Conservation (phyloP, 2,888 invertebrate genomes). For the Morpho deidamia region DNA sequence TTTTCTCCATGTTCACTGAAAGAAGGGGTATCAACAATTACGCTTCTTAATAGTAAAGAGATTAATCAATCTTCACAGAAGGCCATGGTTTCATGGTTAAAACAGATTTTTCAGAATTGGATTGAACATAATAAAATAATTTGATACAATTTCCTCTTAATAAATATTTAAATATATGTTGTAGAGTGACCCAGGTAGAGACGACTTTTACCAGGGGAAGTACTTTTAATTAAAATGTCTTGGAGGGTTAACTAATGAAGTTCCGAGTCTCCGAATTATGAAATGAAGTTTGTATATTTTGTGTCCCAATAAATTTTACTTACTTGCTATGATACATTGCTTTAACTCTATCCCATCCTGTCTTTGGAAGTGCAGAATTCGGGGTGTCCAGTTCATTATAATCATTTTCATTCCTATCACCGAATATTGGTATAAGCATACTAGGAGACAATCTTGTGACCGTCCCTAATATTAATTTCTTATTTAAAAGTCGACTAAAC, state of each 20-base stretch:
- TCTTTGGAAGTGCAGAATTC: constrained; percentile 31
- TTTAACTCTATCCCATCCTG: constrained; percentile 71
- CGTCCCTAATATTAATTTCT: constrained; percentile 43
- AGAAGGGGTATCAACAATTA: not conserved
- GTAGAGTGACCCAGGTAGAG: too few species aligned
- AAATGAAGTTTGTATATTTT: too few species aligned
- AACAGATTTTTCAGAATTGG: too few species aligned
- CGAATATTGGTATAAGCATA: constrained; percentile 42
- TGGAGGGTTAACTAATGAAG: too few species aligned
- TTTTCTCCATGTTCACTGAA: constrained; percentile 82
- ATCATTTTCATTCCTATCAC: constrained; percentile 37
- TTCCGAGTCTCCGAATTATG: too few species aligned
- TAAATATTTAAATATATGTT: too few species aligned
- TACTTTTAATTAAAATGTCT: too few species aligned
- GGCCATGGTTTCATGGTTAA: too few species aligned
- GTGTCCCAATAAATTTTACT: constrained; percentile 25
- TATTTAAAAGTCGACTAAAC: constrained; percentile 21
- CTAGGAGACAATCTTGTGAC: constrained; percentile 47
- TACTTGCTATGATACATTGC: constrained; percentile 67
- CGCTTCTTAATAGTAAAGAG: not conserved
- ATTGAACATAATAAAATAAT: too few species aligned
- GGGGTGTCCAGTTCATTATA: constrained; percentile 32
- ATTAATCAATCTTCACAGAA: not conserved
- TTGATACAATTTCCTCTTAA: too few species aligned
- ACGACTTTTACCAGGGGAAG: too few species aligned